Conservation (phyloP, 1,140 invertebrate genomes). For the Druon quercuslanigerum region DNA sequence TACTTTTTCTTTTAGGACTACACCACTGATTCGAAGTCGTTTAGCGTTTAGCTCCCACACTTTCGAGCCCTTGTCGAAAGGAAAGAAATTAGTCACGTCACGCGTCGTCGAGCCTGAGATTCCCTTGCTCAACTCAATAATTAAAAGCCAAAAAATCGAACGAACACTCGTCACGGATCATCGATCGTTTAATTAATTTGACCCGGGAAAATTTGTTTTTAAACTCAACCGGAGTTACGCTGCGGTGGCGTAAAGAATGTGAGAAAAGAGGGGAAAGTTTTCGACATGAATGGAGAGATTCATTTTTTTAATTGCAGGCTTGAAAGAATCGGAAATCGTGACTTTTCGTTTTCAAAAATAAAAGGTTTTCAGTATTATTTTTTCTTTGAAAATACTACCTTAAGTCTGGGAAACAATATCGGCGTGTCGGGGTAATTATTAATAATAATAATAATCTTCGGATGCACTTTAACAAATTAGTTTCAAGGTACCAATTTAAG, state of each 20-base stretch:
- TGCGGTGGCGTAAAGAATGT: neutral
- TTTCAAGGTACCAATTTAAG: too few species aligned
- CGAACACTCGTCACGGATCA: slow-evolving; percentile 4
- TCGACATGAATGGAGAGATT: slow-evolving; percentile 34
- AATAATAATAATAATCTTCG: too few species aligned
- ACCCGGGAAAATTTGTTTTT: slow-evolving; percentile 1
- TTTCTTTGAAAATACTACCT: too few species aligned
- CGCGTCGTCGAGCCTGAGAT: neutral
- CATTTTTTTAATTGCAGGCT: slow-evolving; percentile 48
- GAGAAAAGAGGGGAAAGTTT: neutral
- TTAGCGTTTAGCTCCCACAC: neutral
- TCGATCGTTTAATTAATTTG: neutral
- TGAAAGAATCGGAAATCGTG: slow-evolving; percentile 44
- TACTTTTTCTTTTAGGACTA: too few species aligned
- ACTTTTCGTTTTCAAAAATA: slow-evolving; percentile 49
- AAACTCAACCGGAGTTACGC: neutral
- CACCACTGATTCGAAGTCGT: neutral
- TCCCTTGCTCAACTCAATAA: neutral
- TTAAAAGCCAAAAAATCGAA: slow-evolving; percentile 8
- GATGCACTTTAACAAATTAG: too few species aligned
- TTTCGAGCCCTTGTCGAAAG: neutral
- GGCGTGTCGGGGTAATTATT: too few species aligned
- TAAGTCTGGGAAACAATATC: too few species aligned
- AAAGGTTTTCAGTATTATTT: slow-evolving; percentile 32
- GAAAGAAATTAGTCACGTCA: slow-evolving; percentile 9